Percentiles rank a stretch among this genome's conserved stretches.
These are phyloP conservation scores for Peromyscus polionotus DNA, from an alignment of 2,113 vertebrate species.

Conservation along the genomic window DNA sequence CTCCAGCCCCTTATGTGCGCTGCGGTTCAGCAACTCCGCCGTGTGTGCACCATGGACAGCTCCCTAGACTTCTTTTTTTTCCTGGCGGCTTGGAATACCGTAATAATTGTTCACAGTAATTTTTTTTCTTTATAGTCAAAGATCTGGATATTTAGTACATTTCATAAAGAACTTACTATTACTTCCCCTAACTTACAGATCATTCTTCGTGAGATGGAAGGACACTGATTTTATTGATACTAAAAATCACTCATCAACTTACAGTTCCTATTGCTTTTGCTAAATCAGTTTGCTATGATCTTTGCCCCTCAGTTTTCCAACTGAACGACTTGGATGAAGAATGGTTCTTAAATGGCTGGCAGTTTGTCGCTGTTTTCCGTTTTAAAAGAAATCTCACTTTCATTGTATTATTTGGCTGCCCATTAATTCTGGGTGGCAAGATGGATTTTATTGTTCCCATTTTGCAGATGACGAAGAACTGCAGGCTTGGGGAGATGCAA, in stretches of 20 bases:
- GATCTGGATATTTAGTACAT: constrained; percentile 29
- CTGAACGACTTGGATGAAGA: constrained; percentile 28
- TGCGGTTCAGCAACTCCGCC: no score
- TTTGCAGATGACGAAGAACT: constrained; percentile 35
- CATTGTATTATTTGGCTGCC: background rate
- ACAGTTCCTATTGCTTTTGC: background rate
- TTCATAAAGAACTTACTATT: constrained; percentile 30
- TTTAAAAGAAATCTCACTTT: constrained; percentile 10
- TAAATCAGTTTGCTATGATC: constrained; percentile 5
- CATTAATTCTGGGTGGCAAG: background rate
- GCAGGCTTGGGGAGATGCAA: background rate
- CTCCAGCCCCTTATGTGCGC: background rate
- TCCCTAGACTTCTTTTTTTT: background rate
- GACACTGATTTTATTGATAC: constrained; percentile 32
- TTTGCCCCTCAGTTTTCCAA: background rate
- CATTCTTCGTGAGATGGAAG: constrained; percentile 1
- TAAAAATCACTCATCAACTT: constrained; percentile 34
- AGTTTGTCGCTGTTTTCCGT: background rate
- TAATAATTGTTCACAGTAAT: background rate
- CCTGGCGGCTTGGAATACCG: background rate
- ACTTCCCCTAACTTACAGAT: constrained; percentile 14
- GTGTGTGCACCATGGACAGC: background rate
- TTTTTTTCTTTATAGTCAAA: constrained; percentile 34
- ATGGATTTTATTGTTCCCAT: constrained; percentile 46
- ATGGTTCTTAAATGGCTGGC: background rate